Evolutionary conservation across 2,797 vertebrate species (phyloP), one percentile per base, ranked within the genome.

Genomic region (Eulemur mongoz): DNA sequence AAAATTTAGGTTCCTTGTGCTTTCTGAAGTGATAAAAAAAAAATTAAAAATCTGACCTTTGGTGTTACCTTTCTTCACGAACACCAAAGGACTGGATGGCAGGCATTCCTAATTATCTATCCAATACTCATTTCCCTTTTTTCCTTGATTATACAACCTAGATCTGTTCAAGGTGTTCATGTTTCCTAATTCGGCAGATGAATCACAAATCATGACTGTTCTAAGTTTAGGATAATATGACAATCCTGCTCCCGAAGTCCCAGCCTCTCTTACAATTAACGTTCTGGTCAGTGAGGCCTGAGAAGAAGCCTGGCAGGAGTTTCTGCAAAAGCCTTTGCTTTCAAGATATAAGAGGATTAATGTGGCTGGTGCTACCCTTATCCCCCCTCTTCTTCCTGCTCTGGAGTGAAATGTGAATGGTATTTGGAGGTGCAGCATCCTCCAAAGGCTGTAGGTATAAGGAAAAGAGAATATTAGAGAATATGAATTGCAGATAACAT

Each of bases 1-100:
- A 98, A 97, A 95, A n/a, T 94, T 95, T 9, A 79, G n/a, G 38
- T 81, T 88, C 52, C 65, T 82, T 93, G 6, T 18, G 93, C 79
- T 86, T 79, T 75, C 45, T 83, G 9, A 95, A 95, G 10, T 81
- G 50, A 92, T 45, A 2, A 95, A 91, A 45, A 91, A 45, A 45
- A 78, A 86, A 87, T 82, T 35, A 94, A 95, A 89, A 82, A 86
- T 54, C 79, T 85, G 81, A 94, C 17, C 12, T 89, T 67, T 67
- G 40, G 1, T 83, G 22, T 78, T 52, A 76, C 4, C 76, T 96
- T 95, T 86, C 57, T 94, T 82, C 69, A 70, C 57, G 50, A 91
- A 97, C 10, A 93, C n/a, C 48, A 85, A 75, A 93, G 50, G 27
- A 52, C 8, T 76, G 48, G 0, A 75, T 3, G 52, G 57, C 23